A percentile compares a stretch with the other conserved stretches of the same genome.
phyloP scores from a whole-genome alignment of 2,888 invertebrate species.

The Drosophila suboccidentalis region DNA sequence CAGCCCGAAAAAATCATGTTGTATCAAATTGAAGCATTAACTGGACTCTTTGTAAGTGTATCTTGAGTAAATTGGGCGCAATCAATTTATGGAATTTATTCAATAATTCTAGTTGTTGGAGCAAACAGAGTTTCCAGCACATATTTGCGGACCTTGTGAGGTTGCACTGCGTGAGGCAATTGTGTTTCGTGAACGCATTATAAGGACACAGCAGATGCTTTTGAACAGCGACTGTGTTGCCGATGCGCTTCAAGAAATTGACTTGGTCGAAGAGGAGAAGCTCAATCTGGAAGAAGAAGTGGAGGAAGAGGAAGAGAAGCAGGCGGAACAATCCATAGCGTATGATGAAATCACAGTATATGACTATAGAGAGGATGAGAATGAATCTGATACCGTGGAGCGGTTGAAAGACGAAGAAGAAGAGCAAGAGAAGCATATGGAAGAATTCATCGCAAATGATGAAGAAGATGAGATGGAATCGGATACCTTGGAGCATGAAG shows the following conservation, averaged over 20 bases:
- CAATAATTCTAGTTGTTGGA: slow-evolving; percentile 42
- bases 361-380: slow-evolving; percentile 7
- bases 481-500: slow-evolving; percentile 2
- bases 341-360: slow-evolving; percentile 22
- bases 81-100: not conserved
- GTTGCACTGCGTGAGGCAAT: slow-evolving; percentile 59
- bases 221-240: slow-evolving; percentile 18
- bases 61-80: not conserved
- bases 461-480: slow-evolving; percentile 5
- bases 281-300: not conserved
- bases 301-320: not conserved
- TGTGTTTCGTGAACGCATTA: slow-evolving; percentile 62
- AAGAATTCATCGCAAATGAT: too few species aligned
- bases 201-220: slow-evolving; percentile 62
- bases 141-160: slow-evolving; percentile 67
- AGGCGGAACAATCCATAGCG: not conserved
- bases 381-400: slow-evolving; percentile 2
- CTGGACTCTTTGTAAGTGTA: slow-evolving; percentile 65
- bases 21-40: slow-evolving; percentile 67
- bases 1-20: slow-evolving; percentile 58
- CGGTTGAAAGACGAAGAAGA: not conserved
- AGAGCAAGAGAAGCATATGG: not conserved
- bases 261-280: slow-evolving; percentile 37
- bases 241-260: slow-evolving; percentile 34
- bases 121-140: slow-evolving; percentile 40